A percentile compares a stretch with the other conserved stretches of the same genome.
These are phyloP conservation scores for Salvelinus alpinus DNA, from an alignment of 2,113 vertebrate species.

Conservation along the genomic window DNA sequence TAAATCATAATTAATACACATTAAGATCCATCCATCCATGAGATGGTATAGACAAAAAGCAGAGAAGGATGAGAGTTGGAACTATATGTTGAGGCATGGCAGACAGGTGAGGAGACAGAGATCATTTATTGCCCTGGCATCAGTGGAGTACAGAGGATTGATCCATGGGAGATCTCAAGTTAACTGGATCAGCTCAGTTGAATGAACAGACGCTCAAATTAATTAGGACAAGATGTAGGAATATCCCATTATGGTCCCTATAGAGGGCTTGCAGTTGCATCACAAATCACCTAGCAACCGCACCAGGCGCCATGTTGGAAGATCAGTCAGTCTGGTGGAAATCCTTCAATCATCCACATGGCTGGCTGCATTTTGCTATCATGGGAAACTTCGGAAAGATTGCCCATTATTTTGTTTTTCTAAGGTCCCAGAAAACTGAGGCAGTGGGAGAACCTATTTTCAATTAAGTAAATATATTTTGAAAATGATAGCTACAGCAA, in stretches of 20 bases:
- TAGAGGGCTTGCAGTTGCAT: slow-evolving; percentile 9
- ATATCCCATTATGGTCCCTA: slow-evolving; percentile 40
- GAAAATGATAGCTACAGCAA: too few species aligned
- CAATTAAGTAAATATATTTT: too few species aligned
- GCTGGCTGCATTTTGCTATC: too few species aligned
- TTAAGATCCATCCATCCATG: background rate
- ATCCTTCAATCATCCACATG: too few species aligned
- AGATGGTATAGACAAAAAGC: too few species aligned
- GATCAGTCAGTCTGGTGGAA: too few species aligned
- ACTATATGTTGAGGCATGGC: background rate
- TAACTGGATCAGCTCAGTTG: slow-evolving; percentile 20
- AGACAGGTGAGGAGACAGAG: slow-evolving; percentile 41
- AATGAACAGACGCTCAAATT: slow-evolving; percentile 61
- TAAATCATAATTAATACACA: background rate
- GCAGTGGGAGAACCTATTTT: too few species aligned
- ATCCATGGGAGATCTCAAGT: slow-evolving; percentile 36
- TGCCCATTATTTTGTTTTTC: too few species aligned
- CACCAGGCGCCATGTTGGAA: too few species aligned
- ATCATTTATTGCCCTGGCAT: background rate
- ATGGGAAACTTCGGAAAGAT: too few species aligned
- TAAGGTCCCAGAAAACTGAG: too few species aligned
- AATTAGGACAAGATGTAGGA: slow-evolving; percentile 60
- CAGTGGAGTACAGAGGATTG: background rate
- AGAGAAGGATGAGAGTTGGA: background rate
- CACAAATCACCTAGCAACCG: too few species aligned